These are phyloP conservation scores for Peromyscus attwateri DNA, from an alignment of 2,797 vertebrate species.

Conservation along the genomic window DNA sequence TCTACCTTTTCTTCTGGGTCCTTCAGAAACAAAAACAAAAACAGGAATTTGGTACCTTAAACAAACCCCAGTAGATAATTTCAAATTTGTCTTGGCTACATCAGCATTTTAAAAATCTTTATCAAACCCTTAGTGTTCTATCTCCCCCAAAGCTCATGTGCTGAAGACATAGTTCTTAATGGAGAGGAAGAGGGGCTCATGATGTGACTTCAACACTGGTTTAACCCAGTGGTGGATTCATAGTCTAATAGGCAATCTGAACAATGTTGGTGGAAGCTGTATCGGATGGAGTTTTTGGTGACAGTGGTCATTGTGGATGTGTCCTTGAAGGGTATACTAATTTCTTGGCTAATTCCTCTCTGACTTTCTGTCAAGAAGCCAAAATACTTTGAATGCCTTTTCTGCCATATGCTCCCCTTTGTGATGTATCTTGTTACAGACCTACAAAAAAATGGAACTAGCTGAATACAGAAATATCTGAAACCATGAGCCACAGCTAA, in stretches of 20 bases:
- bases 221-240: not conserved
- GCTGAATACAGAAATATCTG: not conserved
- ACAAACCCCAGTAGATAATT: not conserved
- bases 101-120: not conserved
- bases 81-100: not conserved
- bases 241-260: too few relatives aligned
- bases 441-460: not conserved
- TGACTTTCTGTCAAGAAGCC: not conserved
- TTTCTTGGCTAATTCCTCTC: not conserved
- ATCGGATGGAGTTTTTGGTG: not conserved
- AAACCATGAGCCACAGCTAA: not conserved
- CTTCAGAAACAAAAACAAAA: not conserved
- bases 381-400: not conserved
- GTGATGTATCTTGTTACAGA: not conserved
- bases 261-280: not conserved
- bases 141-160: too few relatives aligned
- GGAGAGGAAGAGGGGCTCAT: not conserved
- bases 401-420: rapidly evolving
- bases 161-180: not conserved
- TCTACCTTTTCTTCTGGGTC: not conserved
- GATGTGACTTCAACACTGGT: not conserved
- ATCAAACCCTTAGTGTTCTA: not conserved
- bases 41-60: not conserved
- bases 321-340: not conserved
- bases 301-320: too few relatives aligned